phyloP scores from a whole-genome alignment of 2,797 vertebrate genomes.

The Crocodylus rhombifer region DNA sequence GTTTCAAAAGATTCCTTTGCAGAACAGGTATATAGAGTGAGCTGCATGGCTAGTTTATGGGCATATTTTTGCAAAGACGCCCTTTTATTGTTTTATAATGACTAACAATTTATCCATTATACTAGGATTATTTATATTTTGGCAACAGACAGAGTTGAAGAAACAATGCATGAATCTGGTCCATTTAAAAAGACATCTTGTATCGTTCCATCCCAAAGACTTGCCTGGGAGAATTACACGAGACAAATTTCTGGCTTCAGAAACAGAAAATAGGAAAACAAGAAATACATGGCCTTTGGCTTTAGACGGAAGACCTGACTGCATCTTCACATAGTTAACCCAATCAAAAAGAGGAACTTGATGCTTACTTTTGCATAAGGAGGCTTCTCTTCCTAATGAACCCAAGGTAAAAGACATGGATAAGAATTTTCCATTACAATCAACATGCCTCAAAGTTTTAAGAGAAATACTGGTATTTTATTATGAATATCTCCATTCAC shows the following conservation, averaged over 20 bases:
- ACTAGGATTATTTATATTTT: not conserved
- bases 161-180: not conserved
- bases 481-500: too few species aligned
- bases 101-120: not conserved
- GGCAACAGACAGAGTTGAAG: not conserved
- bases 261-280: not conserved
- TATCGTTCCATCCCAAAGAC: not conserved
- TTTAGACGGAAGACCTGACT: not conserved
- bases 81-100: not conserved
- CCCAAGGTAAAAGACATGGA: not conserved
- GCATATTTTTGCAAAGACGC: not conserved
- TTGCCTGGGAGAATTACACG: not conserved
- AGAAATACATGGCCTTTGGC: not conserved
- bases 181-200: not conserved
- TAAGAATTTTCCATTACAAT: not conserved
- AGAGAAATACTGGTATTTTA: not conserved
- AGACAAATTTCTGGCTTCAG: not conserved
- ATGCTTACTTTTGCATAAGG: not conserved
- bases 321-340: not conserved
- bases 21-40: not conserved
- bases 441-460: fast-evolving
- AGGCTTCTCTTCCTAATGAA: not conserved
- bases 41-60: not conserved
- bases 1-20: not conserved
- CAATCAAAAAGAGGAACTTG: not conserved